Evolutionary conservation across 2,888 invertebrate genomes (phyloP).

Genomic region (Hirtodrosophila trivittata): DNA sequence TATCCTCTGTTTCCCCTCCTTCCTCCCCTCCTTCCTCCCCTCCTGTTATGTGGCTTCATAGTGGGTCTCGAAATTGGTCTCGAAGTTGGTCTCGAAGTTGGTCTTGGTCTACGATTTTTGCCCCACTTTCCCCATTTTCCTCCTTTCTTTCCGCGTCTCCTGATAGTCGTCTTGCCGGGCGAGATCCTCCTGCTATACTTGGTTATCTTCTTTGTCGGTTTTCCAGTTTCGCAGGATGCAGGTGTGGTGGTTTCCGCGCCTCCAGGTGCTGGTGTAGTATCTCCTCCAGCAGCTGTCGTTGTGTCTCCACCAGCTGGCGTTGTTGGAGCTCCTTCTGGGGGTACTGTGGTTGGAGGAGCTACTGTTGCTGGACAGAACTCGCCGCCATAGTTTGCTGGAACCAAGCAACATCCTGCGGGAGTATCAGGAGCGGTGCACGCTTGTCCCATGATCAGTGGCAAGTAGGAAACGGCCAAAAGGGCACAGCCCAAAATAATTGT

Average conservation of each 20-base stretch:
- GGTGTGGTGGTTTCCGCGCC: not conserved
- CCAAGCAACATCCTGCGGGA: not conserved
- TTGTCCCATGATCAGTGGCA: slow-evolving; percentile 18
- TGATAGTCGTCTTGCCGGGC: not conserved
- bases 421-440: slow-evolving; percentile 7
- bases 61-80: too few species aligned
- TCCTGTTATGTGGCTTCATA: too few species aligned
- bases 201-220: too few species aligned
- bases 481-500: slow-evolving; percentile 21
- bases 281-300: not conserved
- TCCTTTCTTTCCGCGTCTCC: not conserved
- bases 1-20: not conserved
- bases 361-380: not conserved
- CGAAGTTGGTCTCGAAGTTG: too few species aligned
- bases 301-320: not conserved
- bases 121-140: slow-evolving; percentile 6
- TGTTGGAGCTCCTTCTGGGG: not conserved
- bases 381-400: not conserved
- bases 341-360: not conserved
- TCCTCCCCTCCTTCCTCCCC: not conserved
- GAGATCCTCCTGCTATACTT: too few species aligned
- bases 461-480: slow-evolving; percentile 24
- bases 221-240: not conserved
- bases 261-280: too few species aligned
- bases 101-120: not conserved